phyloP scores from a whole-genome alignment of 2,113 vertebrate species.

The Calidris pygmaea region DNA sequence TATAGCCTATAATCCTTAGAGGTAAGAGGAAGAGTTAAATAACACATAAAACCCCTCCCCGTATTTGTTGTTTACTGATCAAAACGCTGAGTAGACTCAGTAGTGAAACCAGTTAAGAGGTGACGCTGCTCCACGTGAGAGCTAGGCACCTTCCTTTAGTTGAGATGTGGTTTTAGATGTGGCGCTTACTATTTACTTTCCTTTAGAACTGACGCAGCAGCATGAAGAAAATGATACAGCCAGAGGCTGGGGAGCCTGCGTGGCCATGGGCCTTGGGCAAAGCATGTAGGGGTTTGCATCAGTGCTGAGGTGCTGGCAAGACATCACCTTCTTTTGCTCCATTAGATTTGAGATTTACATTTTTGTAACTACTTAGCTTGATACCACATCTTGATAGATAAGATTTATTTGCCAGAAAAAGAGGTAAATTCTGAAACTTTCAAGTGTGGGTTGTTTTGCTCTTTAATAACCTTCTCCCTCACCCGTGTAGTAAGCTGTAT shows the following conservation, averaged over 20 bases:
- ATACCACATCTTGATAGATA: neutral
- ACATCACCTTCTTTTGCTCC: neutral
- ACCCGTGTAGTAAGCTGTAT: too few relatives aligned
- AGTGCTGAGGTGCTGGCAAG: neutral
- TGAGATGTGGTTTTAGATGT: neutral
- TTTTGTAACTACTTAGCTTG: neutral
- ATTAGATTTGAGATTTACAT: neutral
- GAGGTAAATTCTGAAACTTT: neutral
- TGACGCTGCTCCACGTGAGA: neutral
- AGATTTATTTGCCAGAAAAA: neutral
- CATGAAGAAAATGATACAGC: neutral
- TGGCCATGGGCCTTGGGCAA: neutral
- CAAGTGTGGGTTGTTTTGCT: neutral
- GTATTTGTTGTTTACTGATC: neutral
- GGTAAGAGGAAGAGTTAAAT: neutral
- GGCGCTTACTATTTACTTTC: neutral
- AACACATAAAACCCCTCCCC: neutral
- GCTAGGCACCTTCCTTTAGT: neutral
- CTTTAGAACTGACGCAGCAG: neutral
- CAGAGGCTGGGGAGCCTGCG: neutral
- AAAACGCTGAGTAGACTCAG: neutral
- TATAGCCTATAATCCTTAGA: slow-evolving; percentile 91
- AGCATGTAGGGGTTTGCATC: neutral
- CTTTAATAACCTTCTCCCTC: neutral
- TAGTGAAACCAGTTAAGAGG: neutral